Evolutionary conservation across 92 coral and sea anemone species (phyloP).

Genomic region (Montipora capitata): DNA sequence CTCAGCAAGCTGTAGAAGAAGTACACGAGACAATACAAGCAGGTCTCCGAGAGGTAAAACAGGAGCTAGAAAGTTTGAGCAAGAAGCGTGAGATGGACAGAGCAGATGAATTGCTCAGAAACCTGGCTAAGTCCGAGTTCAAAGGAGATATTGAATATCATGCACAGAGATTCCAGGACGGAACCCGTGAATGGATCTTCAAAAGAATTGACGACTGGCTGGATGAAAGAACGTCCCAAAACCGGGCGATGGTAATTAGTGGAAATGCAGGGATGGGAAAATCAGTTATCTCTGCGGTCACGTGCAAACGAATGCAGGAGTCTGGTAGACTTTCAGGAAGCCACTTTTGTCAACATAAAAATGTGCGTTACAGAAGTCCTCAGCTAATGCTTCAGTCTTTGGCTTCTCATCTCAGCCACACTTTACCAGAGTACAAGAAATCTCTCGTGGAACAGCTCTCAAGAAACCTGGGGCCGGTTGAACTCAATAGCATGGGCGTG

Average conservation of each 20-base stretch:
- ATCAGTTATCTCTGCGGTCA: conserved; percentile 64
- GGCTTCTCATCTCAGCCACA: conserved; percentile 58
- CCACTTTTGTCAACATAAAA: conserved; percentile 71
- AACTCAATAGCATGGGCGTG: conserved; percentile 29
- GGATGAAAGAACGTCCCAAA: conserved; percentile 14
- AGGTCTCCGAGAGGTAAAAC: not conserved
- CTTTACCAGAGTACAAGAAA: conserved; percentile 49
- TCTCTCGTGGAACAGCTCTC: conserved; percentile 46
- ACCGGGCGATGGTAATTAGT: conserved; percentile 45
- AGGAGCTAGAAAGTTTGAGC: not conserved
- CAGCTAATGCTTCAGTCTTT: conserved; percentile 75
- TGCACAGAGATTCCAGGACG: conserved; percentile 23
- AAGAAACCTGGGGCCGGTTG: conserved; percentile 21
- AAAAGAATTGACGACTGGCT: conserved; percentile 47
- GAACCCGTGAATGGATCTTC: conserved; percentile 74
- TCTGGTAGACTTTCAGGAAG: conserved; percentile 58
- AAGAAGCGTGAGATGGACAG: not conserved
- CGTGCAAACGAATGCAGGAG: conserved; percentile 42
- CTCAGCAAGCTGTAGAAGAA: not conserved
- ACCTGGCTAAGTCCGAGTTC: conserved; percentile 50
- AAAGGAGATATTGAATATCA: conserved; percentile 50
- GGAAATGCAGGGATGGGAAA: conserved; percentile 76
- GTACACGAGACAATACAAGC: not conserved
- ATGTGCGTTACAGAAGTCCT: conserved; percentile 51
- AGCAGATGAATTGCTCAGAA: not conserved